phyloP scores from a whole-genome alignment of 2,888 invertebrate species.

The Amblyjoppa proteus region DNA sequence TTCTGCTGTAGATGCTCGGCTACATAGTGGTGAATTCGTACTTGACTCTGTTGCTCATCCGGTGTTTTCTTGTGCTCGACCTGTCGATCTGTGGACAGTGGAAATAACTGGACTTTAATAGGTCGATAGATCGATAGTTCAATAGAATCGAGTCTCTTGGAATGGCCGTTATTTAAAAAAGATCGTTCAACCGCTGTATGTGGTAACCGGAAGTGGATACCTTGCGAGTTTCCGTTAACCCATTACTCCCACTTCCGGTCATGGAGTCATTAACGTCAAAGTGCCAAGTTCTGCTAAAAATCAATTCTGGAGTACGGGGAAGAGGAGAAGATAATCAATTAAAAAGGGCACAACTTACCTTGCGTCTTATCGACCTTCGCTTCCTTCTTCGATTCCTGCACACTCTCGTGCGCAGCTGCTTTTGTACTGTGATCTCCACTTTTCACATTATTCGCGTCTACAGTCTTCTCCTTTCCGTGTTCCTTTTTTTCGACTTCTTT shows the following conservation, averaged over 20 bases:
- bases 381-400: conserved; percentile 37
- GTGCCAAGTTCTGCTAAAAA: not conserved
- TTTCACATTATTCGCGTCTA: conserved; percentile 43
- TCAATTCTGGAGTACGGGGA: not conserved
- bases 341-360: conserved; percentile 29
- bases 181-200: not conserved
- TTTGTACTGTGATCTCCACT: conserved; percentile 43
- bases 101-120: not conserved
- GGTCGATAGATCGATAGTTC: not conserved
- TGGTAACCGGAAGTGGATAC: not conserved
- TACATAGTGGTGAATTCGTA: conserved; percentile 71
- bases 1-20: conserved; percentile 79
- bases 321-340: not conserved
- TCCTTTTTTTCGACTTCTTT: conserved; percentile 59
- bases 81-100: conserved; percentile 68
- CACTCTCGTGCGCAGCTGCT: conserved; percentile 30
- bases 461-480: conserved; percentile 59
- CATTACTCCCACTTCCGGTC: not conserved
- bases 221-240: not conserved
- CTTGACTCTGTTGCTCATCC: conserved; percentile 67
- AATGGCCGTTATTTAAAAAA: not conserved
- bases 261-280: not conserved
- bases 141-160: not conserved
- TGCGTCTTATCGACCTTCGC: conserved; percentile 50
- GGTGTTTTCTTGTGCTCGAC: conserved; percentile 66